These are phyloP conservation scores for Melieria omissa DNA, from an alignment of 2,888 invertebrate genomes.

Conservation along the genomic window DNA sequence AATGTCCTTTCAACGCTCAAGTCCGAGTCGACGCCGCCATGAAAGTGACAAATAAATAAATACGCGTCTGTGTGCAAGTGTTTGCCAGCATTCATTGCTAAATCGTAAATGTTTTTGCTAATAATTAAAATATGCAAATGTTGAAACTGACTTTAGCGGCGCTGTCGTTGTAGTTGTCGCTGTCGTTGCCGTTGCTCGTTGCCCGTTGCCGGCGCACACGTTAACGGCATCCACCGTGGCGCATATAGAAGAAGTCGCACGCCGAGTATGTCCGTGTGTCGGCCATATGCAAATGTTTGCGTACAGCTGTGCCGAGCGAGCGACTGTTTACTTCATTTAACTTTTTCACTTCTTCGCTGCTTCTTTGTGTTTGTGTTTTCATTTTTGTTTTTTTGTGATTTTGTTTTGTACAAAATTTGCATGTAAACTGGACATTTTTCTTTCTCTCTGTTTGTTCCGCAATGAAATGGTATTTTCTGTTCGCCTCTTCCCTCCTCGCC, in stretches of 20 bases:
- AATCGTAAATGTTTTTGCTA: constrained; percentile 19
- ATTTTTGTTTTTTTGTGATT: constrained; percentile 20
- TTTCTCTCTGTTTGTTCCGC: constrained; percentile 34
- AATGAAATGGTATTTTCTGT: constrained; percentile 13
- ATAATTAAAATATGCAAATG: constrained; percentile 39
- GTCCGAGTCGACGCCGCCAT: too few relatives aligned
- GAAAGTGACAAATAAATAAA: too few relatives aligned
- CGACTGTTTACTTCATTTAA: not conserved
- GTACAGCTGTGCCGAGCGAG: not conserved
- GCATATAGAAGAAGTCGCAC: not conserved
- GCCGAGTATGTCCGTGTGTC: not conserved
- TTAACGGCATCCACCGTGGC: too few relatives aligned
- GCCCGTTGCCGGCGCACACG: too few relatives aligned
- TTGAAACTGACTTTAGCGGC: constrained; percentile 27
- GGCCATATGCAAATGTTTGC: not conserved
- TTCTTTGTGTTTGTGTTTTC: constrained; percentile 11
- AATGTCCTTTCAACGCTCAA: not conserved
- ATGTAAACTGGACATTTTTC: constrained; percentile 62
- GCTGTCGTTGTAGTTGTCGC: constrained; percentile 24
- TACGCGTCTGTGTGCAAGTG: too few relatives aligned
- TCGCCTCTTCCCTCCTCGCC: not conserved
- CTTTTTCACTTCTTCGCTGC: constrained; percentile 7
- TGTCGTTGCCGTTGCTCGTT: constrained; percentile 15
- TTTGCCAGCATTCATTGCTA: not conserved
- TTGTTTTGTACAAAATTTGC: constrained; percentile 56